Conservation (phyloP, 2,113 vertebrate species). For the Onychorhynchus coronatus region DNA sequence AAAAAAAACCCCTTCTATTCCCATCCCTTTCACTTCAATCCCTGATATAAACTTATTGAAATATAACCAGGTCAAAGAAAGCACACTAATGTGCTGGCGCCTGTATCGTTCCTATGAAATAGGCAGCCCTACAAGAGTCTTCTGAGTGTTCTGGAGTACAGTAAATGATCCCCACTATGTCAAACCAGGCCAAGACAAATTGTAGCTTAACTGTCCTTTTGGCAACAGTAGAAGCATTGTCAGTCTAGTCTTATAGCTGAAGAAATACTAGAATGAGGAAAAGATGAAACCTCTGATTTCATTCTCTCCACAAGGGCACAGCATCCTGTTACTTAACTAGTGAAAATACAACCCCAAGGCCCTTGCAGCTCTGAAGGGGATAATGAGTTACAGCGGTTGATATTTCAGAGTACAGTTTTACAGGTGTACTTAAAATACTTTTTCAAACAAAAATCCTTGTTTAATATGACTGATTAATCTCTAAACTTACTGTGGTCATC, state of each 20-base stretch:
- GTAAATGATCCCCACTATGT: background rate
- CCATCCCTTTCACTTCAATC: background rate
- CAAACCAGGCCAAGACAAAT: background rate
- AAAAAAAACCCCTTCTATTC: background rate
- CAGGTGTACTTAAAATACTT: background rate
- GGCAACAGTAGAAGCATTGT: background rate
- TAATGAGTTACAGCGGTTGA: slow-evolving; percentile 30
- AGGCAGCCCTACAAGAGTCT: background rate
- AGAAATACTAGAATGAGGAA: slow-evolving; percentile 14
- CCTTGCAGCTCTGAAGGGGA: background rate
- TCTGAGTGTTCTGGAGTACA: background rate
- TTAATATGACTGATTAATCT: background rate
- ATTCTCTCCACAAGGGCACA: slow-evolving; percentile 20
- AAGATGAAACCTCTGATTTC: background rate
- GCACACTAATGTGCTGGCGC: background rate
- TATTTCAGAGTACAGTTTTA: background rate
- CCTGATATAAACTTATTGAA: background rate
- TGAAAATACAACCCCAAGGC: background rate
- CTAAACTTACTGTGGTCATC: background rate
- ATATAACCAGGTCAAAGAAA: background rate
- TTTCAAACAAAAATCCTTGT: background rate
- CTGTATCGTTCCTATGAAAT: background rate
- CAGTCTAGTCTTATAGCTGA: background rate
- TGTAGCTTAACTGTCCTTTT: background rate
- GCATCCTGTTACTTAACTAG: background rate